These are phyloP conservation scores for Aradophagus sp. DNA, from an alignment of 1,140 invertebrate species.

Conservation along the genomic window DNA sequence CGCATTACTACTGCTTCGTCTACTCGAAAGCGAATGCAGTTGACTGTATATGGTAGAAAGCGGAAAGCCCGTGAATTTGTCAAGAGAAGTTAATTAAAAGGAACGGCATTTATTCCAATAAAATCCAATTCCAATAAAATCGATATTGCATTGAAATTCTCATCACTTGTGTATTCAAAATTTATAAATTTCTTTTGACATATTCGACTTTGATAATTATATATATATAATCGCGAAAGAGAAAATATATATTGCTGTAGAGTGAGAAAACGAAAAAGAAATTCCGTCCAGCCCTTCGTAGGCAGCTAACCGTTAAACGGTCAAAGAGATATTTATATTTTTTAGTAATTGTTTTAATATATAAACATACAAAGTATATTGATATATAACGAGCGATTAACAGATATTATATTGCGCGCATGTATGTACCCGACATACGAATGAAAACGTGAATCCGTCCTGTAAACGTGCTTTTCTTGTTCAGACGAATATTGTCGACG, in stretches of 20 bases:
- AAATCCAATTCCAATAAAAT: too few species aligned
- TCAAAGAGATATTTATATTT: slow-evolving; percentile 67
- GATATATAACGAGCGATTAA: slow-evolving; percentile 53
- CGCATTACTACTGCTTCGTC: slow-evolving; percentile 11
- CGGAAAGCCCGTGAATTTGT: too few species aligned
- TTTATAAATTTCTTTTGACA: slow-evolving; percentile 38
- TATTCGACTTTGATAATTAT: slow-evolving; percentile 11
- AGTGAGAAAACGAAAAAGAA: slow-evolving; percentile 35
- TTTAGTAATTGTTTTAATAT: slow-evolving; percentile 65
- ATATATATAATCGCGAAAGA: slow-evolving; percentile 38
- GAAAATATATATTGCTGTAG: slow-evolving; percentile 47
- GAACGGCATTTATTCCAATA: too few species aligned
- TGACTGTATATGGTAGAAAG: too few species aligned
- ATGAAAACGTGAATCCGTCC: slow-evolving; percentile 43
- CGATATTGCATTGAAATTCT: too few species aligned
- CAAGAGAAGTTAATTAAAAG: too few species aligned
- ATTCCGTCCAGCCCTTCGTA: slow-evolving; percentile 70
- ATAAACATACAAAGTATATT: slow-evolving; percentile 61
- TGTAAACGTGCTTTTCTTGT: slow-evolving; percentile 24
- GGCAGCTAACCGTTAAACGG: slow-evolving; percentile 66
- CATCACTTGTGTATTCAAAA: too few species aligned
- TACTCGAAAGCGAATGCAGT: too few species aligned
- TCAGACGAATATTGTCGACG: slow-evolving; percentile 8
- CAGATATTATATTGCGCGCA: slow-evolving; percentile 46
- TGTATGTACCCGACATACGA: slow-evolving; percentile 33